Percentiles rank a stretch among this genome's conserved stretches.
Conservation (phyloP, 2,888 invertebrate genomes). For the Limnephilus lunatus region DNA sequence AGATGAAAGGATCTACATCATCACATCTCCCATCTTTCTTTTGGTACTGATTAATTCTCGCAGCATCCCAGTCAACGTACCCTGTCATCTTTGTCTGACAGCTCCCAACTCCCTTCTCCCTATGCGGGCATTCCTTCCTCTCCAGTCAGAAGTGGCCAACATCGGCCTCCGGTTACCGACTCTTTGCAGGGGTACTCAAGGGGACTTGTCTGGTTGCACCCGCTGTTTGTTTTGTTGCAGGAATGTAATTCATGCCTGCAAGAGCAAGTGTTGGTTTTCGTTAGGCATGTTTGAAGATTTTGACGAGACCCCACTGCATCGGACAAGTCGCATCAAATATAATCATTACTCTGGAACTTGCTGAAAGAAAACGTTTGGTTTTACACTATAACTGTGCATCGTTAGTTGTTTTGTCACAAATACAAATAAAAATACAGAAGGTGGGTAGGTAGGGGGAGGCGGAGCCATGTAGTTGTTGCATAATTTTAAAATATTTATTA, state of each 20-base stretch:
- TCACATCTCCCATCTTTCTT: neutral
- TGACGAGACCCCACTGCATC: neutral
- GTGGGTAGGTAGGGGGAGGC: no score
- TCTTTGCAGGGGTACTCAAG: slow-evolving; percentile 14
- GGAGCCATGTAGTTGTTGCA: no score
- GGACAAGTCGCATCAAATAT: neutral
- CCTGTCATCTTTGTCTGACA: slow-evolving; percentile 34
- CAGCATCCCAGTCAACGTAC: slow-evolving; percentile 36
- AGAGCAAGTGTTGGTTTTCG: neutral
- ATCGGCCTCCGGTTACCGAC: slow-evolving; percentile 13
- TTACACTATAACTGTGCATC: no score
- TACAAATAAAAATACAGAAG: no score
- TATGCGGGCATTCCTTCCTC: slow-evolving; percentile 63
- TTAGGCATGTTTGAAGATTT: neutral
- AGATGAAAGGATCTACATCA: neutral
- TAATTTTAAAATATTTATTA: no score
- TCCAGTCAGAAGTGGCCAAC: slow-evolving; percentile 56
- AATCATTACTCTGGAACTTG: neutral
- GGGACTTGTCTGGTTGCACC: neutral
- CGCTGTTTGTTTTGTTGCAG: neutral
- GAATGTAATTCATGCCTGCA: neutral
- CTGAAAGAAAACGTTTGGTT: no score
- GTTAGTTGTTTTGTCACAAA: no score
- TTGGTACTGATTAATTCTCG: neutral
- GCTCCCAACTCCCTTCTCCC: slow-evolving; percentile 44